These are phyloP conservation scores for Harpegnathos saltator DNA, from an alignment of 1,140 invertebrate genomes.

Conservation along the genomic window DNA sequence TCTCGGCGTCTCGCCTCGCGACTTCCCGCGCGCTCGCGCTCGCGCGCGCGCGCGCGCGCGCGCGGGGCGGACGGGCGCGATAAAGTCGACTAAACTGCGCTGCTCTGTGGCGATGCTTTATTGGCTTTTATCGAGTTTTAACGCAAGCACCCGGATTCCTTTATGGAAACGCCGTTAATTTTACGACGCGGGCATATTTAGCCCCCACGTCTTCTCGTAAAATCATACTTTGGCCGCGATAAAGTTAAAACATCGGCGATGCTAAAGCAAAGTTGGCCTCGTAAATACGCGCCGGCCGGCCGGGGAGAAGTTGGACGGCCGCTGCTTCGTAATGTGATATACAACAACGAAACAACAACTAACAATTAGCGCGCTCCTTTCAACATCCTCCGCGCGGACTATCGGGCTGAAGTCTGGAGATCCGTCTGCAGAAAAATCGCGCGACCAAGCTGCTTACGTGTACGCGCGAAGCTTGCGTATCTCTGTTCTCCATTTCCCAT, in stretches of 20 bases:
- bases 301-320: background rate
- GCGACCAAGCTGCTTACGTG: no score
- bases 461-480: no score
- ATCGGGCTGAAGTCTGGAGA: no score
- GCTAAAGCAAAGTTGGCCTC: constrained; percentile 82
- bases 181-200: constrained; percentile 85
- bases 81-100: constrained; percentile 73
- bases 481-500: no score
- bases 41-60: background rate
- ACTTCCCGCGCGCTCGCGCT: background rate
- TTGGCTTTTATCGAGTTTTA: constrained; percentile 84
- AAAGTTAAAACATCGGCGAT: constrained; percentile 83
- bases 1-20: background rate
- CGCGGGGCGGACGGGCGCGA: constrained; percentile 41
- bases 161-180: constrained; percentile 85
- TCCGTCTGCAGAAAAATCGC: no score
- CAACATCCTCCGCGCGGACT: no score
- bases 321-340: no score
- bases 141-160: constrained; percentile 80
- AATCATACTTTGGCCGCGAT: constrained; percentile 84
- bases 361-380: no score
- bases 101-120: constrained; percentile 79
- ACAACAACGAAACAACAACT: no score
- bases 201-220: constrained; percentile 82
- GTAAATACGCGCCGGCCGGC: constrained; percentile 81